These are phyloP conservation scores for Neoaliturus tenellus DNA, from an alignment of 2,888 invertebrate species.

Conservation along the genomic window DNA sequence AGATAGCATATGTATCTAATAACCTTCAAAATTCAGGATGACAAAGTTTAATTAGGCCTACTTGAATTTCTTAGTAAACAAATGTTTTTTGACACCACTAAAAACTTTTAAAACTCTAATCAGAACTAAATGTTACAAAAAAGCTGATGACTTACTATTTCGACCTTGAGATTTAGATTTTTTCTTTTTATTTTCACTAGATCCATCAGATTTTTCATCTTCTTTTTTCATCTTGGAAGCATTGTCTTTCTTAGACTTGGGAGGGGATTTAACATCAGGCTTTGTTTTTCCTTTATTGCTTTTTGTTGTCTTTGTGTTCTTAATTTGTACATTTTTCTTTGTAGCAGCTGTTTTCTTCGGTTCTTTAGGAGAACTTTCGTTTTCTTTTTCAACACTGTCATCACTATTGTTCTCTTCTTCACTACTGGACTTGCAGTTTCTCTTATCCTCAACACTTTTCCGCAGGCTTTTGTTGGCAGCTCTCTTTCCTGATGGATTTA, in stretches of 20 bases:
- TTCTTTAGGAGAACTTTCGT: constrained; percentile 60
- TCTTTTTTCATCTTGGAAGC: not conserved
- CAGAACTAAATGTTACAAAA: too few species aligned
- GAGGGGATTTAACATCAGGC: not conserved
- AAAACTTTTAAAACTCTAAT: too few species aligned
- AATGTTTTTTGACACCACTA: too few species aligned
- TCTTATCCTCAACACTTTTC: constrained; percentile 71
- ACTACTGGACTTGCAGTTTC: constrained; percentile 65
- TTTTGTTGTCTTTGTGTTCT: not conserved
- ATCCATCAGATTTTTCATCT: not conserved
- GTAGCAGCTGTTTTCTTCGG: constrained; percentile 58
- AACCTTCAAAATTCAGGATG: too few species aligned
- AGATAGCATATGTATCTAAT: too few species aligned
- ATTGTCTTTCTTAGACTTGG: not conserved
- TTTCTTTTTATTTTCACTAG: constrained; percentile 33
- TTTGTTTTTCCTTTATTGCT: constrained; percentile 12
- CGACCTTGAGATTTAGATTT: not conserved
- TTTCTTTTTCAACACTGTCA: constrained; percentile 63
- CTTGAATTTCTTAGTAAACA: too few species aligned
- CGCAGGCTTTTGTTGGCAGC: constrained; percentile 69
- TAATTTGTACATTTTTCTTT: not conserved
- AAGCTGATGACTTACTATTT: constrained; percentile 20
- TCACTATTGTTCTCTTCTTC: constrained; percentile 61
- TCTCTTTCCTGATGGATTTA: constrained; percentile 57
- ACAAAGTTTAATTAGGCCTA: too few species aligned